phyloP scores from a whole-genome alignment of 2,888 invertebrate genomes.

The Crepidodera aurea region DNA sequence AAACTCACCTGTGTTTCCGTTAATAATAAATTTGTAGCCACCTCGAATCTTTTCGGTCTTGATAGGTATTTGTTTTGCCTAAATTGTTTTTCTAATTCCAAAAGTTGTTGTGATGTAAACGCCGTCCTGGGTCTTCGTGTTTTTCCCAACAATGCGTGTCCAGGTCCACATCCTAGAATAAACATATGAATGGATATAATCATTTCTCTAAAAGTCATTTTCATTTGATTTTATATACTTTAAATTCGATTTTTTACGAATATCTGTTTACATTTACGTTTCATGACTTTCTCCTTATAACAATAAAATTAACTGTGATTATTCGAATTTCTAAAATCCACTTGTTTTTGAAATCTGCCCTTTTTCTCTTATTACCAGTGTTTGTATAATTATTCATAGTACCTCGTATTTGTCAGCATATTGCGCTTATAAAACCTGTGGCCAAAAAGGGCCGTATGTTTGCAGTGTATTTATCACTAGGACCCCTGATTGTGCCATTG shows the following conservation, averaged over 20 bases:
- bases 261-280: no score
- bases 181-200: no score
- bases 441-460: slow-evolving; percentile 63
- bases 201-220: no score
- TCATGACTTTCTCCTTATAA: no score
- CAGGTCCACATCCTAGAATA: slow-evolving; percentile 67
- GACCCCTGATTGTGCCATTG: slow-evolving; percentile 62
- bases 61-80: slow-evolving; percentile 99
- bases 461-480: slow-evolving; percentile 62
- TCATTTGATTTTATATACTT: no score
- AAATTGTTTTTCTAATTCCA: slow-evolving; percentile 98
- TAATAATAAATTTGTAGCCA: slow-evolving; percentile 95
- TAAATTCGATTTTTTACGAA: no score
- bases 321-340: no score
- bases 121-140: slow-evolving; percentile 95
- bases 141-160: slow-evolving; percentile 84
- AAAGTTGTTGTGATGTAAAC: slow-evolving; percentile 95
- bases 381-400: slow-evolving; percentile 59
- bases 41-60: slow-evolving; percentile 96
- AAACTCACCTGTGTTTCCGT: slow-evolving; percentile 95
- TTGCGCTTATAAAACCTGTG: slow-evolving; percentile 62
- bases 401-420: slow-evolving; percentile 60
- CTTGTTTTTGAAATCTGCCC: slow-evolving; percentile 17
- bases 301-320: no score
- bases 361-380: slow-evolving; percentile 34